phyloP scores from a whole-genome alignment of 2,113 vertebrate species.

The Martes martes region DNA sequence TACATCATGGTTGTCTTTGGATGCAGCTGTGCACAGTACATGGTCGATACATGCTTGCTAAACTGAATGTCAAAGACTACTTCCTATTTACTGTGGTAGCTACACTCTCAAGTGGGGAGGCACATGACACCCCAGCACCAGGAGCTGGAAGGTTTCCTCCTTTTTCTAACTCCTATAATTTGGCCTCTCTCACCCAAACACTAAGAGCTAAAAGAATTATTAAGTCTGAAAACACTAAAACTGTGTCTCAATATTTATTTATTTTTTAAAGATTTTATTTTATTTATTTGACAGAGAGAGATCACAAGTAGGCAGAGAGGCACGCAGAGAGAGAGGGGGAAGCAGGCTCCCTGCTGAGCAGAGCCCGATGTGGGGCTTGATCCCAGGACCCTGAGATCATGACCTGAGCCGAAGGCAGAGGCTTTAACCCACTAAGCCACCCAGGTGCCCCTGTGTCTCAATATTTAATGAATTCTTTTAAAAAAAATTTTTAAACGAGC shows the following conservation, averaged over 20 bases:
- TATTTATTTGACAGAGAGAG: too few relatives aligned
- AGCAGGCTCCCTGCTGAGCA: too few relatives aligned
- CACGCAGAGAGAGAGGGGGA: too few relatives aligned
- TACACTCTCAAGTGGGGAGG: neutral
- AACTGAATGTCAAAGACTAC: neutral
- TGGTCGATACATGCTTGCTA: neutral
- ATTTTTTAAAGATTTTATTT: too few relatives aligned
- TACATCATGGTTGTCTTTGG: neutral
- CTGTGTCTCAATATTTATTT: neutral
- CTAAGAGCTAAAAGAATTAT: neutral
- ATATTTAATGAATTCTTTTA: neutral
- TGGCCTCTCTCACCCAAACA: neutral
- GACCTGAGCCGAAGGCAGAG: too few relatives aligned
- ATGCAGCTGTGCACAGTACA: neutral
- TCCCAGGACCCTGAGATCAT: too few relatives aligned
- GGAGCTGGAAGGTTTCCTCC: neutral
- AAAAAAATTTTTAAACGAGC: neutral
- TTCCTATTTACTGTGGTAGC: rapidly evolving
- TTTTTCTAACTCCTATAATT: neutral
- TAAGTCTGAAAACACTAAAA: neutral
- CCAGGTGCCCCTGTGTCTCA: neutral
- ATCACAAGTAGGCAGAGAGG: too few relatives aligned
- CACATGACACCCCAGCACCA: too few relatives aligned
- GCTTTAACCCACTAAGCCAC: too few relatives aligned
- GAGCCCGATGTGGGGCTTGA: too few relatives aligned